Percentiles rank a stretch among this genome's conserved stretches.
Conservation (phyloP, 2,888 invertebrate species). For the Bedellia somnulentella region DNA sequence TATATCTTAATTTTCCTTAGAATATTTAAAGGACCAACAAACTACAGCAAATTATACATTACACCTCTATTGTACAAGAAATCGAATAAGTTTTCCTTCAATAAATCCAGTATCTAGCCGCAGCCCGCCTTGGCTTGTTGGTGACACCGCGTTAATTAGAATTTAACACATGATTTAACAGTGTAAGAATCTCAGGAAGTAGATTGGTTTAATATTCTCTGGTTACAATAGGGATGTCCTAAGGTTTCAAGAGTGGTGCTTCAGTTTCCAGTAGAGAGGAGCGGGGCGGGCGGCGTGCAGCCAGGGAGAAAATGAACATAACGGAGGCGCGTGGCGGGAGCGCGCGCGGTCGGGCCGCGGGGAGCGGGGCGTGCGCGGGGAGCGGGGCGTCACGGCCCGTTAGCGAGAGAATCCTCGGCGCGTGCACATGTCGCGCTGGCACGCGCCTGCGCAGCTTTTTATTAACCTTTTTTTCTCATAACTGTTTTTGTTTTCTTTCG, state of each 20-base stretch:
- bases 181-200: slow-evolving; percentile 40
- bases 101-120: too few species aligned
- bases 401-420: slow-evolving; percentile 37
- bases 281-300: slow-evolving; percentile 6
- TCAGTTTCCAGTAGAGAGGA: slow-evolving; percentile 17
- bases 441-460: slow-evolving; percentile 52
- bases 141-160: too few species aligned
- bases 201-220: slow-evolving; percentile 33
- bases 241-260: slow-evolving; percentile 51
- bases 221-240: slow-evolving; percentile 28
- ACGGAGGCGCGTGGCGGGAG: slow-evolving; percentile 21
- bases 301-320: slow-evolving; percentile 17
- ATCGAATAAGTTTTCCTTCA: too few species aligned
- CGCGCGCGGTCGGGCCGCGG: slow-evolving; percentile 11
- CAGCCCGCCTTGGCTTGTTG: too few species aligned
- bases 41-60: too few species aligned
- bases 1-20: too few species aligned
- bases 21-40: too few species aligned
- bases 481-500: slow-evolving; percentile 43
- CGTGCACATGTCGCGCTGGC: slow-evolving; percentile 57
- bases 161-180: slow-evolving; percentile 35
- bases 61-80: too few species aligned
- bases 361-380: slow-evolving; percentile 10
- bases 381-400: slow-evolving; percentile 40
- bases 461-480: slow-evolving; percentile 31